phyloP scores from a whole-genome alignment of 2,113 vertebrate species.

The Saimiri boliviensis region DNA sequence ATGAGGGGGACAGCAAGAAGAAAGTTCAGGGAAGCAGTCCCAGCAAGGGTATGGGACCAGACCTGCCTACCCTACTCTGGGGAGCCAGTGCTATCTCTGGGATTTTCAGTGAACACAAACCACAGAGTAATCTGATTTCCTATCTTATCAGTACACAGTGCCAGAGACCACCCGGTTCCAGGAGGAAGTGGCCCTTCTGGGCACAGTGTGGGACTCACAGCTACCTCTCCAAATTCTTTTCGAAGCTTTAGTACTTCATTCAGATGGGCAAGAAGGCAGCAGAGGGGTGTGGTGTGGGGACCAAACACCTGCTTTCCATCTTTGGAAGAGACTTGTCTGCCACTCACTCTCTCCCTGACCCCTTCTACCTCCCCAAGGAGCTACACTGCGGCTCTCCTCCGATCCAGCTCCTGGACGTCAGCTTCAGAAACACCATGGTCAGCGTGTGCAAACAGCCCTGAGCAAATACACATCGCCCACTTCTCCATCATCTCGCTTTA shows the following conservation, averaged over 20 bases:
- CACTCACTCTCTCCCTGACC: background rate
- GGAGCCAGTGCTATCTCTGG: background rate
- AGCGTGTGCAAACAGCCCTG: slow-evolving; percentile 84
- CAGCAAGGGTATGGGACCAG: background rate
- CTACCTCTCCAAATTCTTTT: background rate
- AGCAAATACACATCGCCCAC: slow-evolving; percentile 78
- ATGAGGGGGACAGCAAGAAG: background rate
- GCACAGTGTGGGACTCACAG: background rate
- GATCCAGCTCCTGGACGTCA: slow-evolving; percentile 75
- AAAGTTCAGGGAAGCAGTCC: background rate
- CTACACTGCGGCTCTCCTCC: slow-evolving; percentile 67
- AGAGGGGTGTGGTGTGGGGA: background rate
- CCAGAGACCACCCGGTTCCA: background rate
- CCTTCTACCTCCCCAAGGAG: slow-evolving; percentile 50
- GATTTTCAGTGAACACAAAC: background rate
- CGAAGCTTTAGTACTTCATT: background rate
- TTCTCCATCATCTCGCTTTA: slow-evolving; percentile 82
- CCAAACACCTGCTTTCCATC: background rate
- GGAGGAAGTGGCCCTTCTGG: background rate
- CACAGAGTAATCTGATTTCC: background rate
- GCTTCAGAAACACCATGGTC: slow-evolving; percentile 79
- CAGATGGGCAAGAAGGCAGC: background rate
- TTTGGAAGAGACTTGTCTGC: background rate
- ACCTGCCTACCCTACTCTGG: background rate
- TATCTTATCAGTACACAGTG: background rate